phyloP scores from a whole-genome alignment of 2,888 invertebrate species.

The Salpingus planirostris region DNA sequence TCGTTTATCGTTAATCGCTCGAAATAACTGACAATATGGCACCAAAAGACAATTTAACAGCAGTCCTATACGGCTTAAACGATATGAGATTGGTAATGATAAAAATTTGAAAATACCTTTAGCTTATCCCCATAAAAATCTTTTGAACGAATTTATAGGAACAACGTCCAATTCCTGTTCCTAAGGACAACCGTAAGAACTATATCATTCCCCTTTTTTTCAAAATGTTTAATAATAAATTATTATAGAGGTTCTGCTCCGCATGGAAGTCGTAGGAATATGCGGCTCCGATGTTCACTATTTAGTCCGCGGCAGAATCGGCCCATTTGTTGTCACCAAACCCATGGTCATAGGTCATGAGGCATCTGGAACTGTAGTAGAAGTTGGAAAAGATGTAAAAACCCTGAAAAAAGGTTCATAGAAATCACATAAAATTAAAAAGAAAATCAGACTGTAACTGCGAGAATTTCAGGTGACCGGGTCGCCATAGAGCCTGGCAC shows the following conservation, averaged over 20 bases:
- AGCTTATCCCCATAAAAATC: too few relatives aligned
- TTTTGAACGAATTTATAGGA: slow-evolving; percentile 62
- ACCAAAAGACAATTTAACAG: slow-evolving; percentile 59
- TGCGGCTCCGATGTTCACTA: slow-evolving; percentile 96
- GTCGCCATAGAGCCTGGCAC: slow-evolving; percentile 94
- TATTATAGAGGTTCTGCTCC: slow-evolving; percentile 80
- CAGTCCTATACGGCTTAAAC: slow-evolving; percentile 61
- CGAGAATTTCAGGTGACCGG: slow-evolving; percentile 66
- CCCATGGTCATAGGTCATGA: slow-evolving; percentile 95
- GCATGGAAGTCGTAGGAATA: slow-evolving; percentile 92
- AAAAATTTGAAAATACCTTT: too few relatives aligned
- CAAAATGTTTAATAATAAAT: background rate
- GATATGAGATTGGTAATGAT: slow-evolving; percentile 66
- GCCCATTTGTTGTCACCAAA: slow-evolving; percentile 71
- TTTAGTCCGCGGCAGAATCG: slow-evolving; percentile 74
- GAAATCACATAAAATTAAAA: too few relatives aligned
- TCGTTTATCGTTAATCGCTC: too few relatives aligned
- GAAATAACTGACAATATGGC: too few relatives aligned
- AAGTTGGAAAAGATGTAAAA: slow-evolving; percentile 64
- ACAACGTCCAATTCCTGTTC: slow-evolving; percentile 72
- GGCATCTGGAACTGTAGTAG: slow-evolving; percentile 69
- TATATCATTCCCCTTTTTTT: slow-evolving; percentile 3
- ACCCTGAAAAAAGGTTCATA: slow-evolving; percentile 51
- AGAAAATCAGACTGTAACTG: too few relatives aligned
- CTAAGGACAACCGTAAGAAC: slow-evolving; percentile 61